Evolutionary conservation across 2,888 invertebrate species (phyloP).

Genomic region (Nipponacmea schrenckii): DNA sequence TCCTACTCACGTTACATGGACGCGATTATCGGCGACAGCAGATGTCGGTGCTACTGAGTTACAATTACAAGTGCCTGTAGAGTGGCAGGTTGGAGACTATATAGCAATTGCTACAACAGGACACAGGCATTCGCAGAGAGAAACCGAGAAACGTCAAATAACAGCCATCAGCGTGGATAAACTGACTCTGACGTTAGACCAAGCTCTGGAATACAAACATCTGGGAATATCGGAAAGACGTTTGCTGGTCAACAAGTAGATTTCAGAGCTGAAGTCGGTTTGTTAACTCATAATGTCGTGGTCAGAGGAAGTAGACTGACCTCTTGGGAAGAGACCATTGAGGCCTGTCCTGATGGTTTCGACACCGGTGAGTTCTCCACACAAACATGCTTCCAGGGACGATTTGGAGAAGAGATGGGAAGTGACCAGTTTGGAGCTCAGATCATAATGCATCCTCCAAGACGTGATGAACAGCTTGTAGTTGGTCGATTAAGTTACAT

Average conservation of each 20-base stretch:
- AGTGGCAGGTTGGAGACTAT: constrained; percentile 59
- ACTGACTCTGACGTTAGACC: constrained; percentile 50
- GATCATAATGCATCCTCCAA: constrained; percentile 46
- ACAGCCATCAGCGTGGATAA: constrained; percentile 44
- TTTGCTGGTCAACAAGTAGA: constrained; percentile 49
- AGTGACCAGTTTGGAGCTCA: constrained; percentile 56
- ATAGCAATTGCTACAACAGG: constrained; percentile 65
- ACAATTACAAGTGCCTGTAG: constrained; percentile 43
- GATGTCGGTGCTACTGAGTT: constrained; percentile 44
- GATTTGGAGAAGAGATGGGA: constrained; percentile 60
- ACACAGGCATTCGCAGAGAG: constrained; percentile 49
- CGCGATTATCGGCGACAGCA: constrained; percentile 48
- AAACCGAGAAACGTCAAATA: constrained; percentile 58
- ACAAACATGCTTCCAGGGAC: constrained; percentile 65
- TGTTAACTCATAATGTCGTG: constrained; percentile 60
- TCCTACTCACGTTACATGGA: constrained; percentile 54
- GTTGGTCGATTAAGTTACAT: constrained; percentile 36
- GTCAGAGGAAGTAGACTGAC: constrained; percentile 54
- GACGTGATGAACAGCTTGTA: constrained; percentile 26
- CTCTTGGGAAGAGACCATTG: constrained; percentile 57
- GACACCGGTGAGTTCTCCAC: constrained; percentile 58
- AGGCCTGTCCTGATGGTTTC: constrained; percentile 50
- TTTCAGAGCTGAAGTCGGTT: constrained; percentile 62
- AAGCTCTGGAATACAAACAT: constrained; percentile 48
- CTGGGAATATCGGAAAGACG: constrained; percentile 46